phyloP scores from a whole-genome alignment of 2,888 invertebrate species.

The Cosmorhoe ocellata region DNA sequence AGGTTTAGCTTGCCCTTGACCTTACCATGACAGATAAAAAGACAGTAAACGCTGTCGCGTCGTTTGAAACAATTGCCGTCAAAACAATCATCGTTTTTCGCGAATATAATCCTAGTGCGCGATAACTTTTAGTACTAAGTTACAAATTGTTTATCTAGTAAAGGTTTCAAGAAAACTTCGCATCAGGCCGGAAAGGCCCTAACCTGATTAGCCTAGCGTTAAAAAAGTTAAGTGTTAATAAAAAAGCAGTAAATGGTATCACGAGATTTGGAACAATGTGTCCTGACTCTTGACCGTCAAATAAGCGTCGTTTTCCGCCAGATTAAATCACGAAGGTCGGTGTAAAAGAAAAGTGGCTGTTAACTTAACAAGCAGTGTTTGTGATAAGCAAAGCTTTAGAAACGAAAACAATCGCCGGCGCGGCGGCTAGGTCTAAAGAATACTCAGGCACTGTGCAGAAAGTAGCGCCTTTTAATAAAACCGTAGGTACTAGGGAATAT shows the following conservation, averaged over 20 bases:
- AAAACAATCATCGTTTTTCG: no score
- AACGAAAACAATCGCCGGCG: background rate
- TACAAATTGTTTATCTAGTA: background rate
- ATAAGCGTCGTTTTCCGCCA: conserved; percentile 23
- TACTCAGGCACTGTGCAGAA: no score
- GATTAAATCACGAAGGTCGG: conserved; percentile 27
- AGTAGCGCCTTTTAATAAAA: no score
- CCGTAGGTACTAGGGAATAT: no score
- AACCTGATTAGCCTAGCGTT: conserved; percentile 11
- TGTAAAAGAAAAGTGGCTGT: conserved; percentile 33
- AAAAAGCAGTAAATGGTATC: conserved; percentile 19
- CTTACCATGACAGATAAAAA: background rate
- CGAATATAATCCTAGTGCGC: background rate
- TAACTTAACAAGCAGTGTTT: conserved; percentile 24
- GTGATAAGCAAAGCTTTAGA: conserved; percentile 4
- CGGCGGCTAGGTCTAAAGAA: no score
- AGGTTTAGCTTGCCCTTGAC: no score
- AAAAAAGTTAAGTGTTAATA: conserved; percentile 18
- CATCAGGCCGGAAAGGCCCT: background rate
- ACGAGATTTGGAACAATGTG: conserved; percentile 13
- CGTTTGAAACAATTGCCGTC: conserved; percentile 1
- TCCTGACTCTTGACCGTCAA: conserved; percentile 18
- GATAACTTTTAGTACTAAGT: background rate
- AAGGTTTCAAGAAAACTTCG: background rate
- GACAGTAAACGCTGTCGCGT: background rate